Conservation (phyloP, 2,888 invertebrate genomes). For the Eupelmus urozonus region DNA sequence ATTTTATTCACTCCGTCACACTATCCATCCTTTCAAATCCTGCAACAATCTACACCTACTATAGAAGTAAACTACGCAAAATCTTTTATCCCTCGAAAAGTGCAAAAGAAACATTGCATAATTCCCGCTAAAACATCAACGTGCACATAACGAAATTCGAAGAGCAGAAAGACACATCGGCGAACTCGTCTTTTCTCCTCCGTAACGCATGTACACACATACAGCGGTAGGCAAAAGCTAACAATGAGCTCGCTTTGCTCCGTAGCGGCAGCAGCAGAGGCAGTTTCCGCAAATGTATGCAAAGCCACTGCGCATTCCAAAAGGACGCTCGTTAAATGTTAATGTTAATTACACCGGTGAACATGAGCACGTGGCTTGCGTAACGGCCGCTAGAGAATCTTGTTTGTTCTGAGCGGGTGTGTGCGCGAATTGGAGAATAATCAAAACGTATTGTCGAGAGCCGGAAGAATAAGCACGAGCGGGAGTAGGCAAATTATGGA, state of each 20-base stretch:
- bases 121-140: background rate
- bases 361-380: background rate
- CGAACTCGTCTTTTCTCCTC: no score
- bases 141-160: conserved; percentile 22
- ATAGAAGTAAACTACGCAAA: no score
- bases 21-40: background rate
- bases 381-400: background rate
- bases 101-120: background rate
- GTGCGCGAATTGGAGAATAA: background rate
- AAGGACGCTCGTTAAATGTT: background rate
- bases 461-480: background rate
- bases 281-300: background rate
- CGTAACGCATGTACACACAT: background rate
- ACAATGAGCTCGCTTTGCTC: background rate
- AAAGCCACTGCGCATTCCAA: background rate
- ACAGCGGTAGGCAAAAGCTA: background rate
- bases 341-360: background rate
- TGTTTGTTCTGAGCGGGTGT: background rate
- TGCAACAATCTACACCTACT: no score
- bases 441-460: background rate
- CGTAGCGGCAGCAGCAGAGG: no score
- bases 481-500: background rate
- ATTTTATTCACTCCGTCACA: background rate
- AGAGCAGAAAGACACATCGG: no score
- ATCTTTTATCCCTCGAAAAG: no score